A percentile compares a stretch with the other conserved stretches of the same genome.
phyloP scores from a whole-genome alignment of 2,888 invertebrate genomes.

The Plusia festucae region DNA sequence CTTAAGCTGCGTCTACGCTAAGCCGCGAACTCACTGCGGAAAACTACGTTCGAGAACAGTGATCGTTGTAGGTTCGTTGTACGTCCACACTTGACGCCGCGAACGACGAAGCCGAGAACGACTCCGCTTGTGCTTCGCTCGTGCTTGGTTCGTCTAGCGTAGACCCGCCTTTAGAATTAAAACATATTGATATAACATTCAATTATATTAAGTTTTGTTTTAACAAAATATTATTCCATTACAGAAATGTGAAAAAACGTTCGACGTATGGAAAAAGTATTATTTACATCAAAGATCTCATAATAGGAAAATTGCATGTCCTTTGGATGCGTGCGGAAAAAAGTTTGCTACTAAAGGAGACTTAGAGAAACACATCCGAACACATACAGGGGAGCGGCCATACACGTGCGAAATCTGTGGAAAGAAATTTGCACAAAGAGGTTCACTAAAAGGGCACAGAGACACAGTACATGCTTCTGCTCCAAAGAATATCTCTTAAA shows the following conservation, averaged over 20 bases:
- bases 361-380: constrained; percentile 77
- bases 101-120: no score
- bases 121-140: no score
- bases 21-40: no score
- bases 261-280: constrained; percentile 71
- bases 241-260: constrained; percentile 79
- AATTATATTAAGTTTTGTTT: neutral
- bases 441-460: constrained; percentile 72
- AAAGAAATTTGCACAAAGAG: constrained; percentile 74
- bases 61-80: no score
- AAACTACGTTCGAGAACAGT: no score
- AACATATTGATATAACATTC: no score
- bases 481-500: no score
- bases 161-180: no score
- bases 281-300: constrained; percentile 77
- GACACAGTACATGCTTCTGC: constrained; percentile 62
- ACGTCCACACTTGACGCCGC: no score
- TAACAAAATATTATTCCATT: constrained; percentile 36
- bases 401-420: constrained; percentile 74
- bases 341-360: constrained; percentile 79
- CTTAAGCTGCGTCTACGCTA: no score
- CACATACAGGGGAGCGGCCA: constrained; percentile 82
- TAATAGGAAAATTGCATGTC: constrained; percentile 70
- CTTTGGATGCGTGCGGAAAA: constrained; percentile 73
- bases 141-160: no score